phyloP scores from a whole-genome alignment of 2,797 vertebrate species.

The Sus cebifrons region DNA sequence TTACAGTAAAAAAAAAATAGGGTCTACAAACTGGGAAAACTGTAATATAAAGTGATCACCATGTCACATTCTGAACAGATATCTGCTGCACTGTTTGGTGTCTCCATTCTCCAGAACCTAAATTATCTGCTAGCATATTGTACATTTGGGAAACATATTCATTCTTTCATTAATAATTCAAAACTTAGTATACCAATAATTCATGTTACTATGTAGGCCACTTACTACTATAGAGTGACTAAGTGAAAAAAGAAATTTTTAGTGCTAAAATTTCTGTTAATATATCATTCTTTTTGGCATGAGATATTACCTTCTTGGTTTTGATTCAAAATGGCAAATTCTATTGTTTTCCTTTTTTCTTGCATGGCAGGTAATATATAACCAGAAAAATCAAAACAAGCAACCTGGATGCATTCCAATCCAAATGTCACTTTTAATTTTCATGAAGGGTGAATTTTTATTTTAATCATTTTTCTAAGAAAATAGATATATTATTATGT shows the following conservation, averaged over 20 bases:
- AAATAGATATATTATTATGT: background rate
- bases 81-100: background rate
- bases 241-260: background rate
- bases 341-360: conserved; percentile 6
- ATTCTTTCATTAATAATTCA: background rate
- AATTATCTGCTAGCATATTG: background rate
- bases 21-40: background rate
- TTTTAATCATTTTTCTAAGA: conserved; percentile 46
- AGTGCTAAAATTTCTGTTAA: background rate
- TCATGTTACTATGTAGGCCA: background rate
- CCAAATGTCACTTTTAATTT: background rate
- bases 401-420: background rate
- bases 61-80: background rate
- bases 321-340: background rate
- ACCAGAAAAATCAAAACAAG: conserved; percentile 36
- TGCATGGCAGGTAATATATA: background rate
- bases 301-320: conserved; percentile 9
- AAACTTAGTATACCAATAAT: background rate
- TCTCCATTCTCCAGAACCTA: background rate
- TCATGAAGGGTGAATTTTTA: conserved; percentile 4
- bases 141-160: background rate
- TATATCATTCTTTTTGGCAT: background rate
- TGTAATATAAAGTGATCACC: background rate
- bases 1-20: background rate
- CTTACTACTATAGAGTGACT: background rate